Evolutionary conservation across 2,113 vertebrate genomes (phyloP).

Genomic region (Oryzias woworae): DNA sequence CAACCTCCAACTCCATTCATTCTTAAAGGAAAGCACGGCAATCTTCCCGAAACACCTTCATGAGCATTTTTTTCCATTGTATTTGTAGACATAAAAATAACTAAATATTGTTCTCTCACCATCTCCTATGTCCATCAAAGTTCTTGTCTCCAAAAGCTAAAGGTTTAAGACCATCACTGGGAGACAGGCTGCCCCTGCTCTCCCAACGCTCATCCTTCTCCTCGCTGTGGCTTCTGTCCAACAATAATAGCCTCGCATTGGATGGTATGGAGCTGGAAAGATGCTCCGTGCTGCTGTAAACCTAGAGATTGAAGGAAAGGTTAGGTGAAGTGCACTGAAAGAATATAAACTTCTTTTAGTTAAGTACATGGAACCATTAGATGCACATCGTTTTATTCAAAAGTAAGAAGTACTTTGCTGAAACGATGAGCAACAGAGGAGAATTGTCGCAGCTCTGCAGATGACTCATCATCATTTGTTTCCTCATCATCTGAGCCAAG

Average conservation of each 20-base stretch:
- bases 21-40: too few species aligned
- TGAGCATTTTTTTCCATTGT: too few species aligned
- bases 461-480: conserved; percentile 89
- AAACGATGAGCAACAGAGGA: conserved; percentile 95
- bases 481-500: conserved; percentile 86
- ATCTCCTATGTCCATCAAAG: conserved; percentile 50
- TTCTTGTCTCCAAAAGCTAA: conserved; percentile 57
- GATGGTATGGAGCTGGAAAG: conserved; percentile 84
- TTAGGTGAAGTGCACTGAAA: neutral
- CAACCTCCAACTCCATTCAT: too few species aligned
- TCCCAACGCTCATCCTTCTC: conserved; percentile 86
- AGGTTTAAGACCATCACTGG: conserved; percentile 68
- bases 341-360: neutral
- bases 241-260: conserved; percentile 75
- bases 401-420: conserved; percentile 83
- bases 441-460: conserved; percentile 90
- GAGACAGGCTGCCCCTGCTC: conserved; percentile 67
- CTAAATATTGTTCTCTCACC: conserved; percentile 36
- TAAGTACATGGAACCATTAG: neutral
- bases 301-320: conserved; percentile 69
- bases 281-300: conserved; percentile 94
- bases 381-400: neutral
- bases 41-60: too few species aligned
- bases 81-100: too few species aligned
- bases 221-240: conserved; percentile 84